A percentile compares a stretch with the other conserved stretches of the same genome.
These are phyloP conservation scores for Leptobrachium ailaonicum DNA, from an alignment of 2,113 vertebrate genomes.

Conservation along the genomic window DNA sequence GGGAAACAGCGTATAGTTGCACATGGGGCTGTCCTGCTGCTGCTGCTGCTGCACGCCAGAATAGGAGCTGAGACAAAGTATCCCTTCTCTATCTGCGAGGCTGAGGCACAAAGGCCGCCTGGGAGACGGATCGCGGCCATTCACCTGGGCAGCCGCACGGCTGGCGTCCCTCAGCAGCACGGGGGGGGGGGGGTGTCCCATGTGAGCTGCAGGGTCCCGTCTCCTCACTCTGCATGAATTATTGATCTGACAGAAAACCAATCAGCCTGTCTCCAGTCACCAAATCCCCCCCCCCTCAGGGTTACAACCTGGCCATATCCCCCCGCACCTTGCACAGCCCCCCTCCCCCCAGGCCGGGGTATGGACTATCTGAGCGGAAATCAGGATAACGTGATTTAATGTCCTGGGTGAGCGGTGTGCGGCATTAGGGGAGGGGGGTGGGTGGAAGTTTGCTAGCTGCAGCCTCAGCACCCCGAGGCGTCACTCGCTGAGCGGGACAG, in stretches of 20 bases:
- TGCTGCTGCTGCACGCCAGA: constrained; percentile 48
- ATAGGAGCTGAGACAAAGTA: not conserved
- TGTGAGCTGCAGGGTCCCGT: not conserved
- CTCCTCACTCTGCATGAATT: constrained; percentile 56
- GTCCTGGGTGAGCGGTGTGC: not conserved
- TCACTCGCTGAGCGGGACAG: constrained; percentile 7
- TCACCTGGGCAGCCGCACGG: not conserved
- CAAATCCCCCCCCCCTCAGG: constrained; percentile 50
- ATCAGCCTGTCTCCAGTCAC: constrained; percentile 45
- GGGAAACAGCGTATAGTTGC: constrained; percentile 50
- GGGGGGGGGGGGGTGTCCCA: constrained; percentile 52
- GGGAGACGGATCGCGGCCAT: not conserved
- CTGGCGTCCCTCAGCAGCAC: not conserved
- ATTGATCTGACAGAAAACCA: constrained; percentile 34
- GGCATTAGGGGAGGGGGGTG: not conserved
- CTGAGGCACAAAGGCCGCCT: not conserved
- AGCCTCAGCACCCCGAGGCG: not conserved
- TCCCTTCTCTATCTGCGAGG: constrained; percentile 42
- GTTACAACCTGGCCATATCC: not conserved
- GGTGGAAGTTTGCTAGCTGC: constrained; percentile 30
- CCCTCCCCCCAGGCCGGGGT: not conserved
- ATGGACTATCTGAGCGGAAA: not conserved
- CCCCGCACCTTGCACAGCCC: not conserved
- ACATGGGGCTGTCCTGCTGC: constrained; percentile 53
- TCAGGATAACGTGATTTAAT: not conserved